Conservation (phyloP, 2,113 vertebrate species). For the Carollia perspicillata region DNA sequence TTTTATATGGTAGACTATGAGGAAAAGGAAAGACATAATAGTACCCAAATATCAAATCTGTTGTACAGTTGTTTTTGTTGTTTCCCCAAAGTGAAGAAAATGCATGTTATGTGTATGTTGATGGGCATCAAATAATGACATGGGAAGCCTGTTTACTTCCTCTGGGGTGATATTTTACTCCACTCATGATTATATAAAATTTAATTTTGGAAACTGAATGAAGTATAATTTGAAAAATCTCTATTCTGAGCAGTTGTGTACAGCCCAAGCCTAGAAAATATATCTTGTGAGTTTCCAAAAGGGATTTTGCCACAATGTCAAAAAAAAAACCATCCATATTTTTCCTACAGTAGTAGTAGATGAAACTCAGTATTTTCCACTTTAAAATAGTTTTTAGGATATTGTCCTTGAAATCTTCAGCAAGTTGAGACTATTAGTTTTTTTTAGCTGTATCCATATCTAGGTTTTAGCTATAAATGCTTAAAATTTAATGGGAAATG, state of each 20-base stretch:
- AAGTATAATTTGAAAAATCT: background rate
- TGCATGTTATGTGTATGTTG: background rate
- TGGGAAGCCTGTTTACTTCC: background rate
- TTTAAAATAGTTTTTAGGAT: slow-evolving; percentile 30
- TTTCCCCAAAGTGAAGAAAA: slow-evolving; percentile 23
- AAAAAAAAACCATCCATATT: slow-evolving; percentile 18
- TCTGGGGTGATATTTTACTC: background rate
- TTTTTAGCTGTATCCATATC: background rate
- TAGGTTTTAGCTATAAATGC: slow-evolving; percentile 19
- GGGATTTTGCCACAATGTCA: slow-evolving; percentile 6
- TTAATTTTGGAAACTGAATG: slow-evolving; percentile 48
- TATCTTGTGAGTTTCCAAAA: slow-evolving; percentile 36
- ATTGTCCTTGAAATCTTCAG: slow-evolving; percentile 43
- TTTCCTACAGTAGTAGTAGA: background rate
- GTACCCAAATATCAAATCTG: background rate
- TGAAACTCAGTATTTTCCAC: background rate
- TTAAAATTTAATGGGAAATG: slow-evolving; percentile 39
- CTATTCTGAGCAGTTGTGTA: background rate
- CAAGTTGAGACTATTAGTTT: background rate
- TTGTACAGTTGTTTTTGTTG: background rate
- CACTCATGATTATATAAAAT: slow-evolving; percentile 10
- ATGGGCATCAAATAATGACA: background rate
- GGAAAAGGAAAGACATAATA: background rate
- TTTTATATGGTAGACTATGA: background rate
- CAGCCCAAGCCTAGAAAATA: slow-evolving; percentile 24